A percentile compares a stretch with the other conserved stretches of the same genome.
Evolutionary conservation across 2,113 vertebrate genomes (phyloP).

Genomic region (Gopherus flavomarginatus): DNA sequence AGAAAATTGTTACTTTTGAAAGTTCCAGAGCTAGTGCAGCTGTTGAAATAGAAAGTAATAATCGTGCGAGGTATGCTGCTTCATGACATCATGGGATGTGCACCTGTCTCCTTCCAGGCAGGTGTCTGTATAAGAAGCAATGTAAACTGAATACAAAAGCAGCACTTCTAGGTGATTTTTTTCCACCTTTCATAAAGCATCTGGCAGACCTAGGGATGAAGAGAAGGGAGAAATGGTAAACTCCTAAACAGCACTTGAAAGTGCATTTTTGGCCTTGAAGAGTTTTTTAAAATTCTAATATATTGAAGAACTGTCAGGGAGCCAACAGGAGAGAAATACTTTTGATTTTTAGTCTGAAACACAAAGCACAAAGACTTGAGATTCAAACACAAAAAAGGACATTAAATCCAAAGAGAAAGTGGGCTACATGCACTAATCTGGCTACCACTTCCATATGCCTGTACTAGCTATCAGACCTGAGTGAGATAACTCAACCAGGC

Average conservation of each 20-base stretch:
- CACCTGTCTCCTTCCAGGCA: rapidly evolving
- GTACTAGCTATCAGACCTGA: not conserved
- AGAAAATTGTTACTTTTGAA: not conserved
- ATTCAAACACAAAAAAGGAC: not conserved
- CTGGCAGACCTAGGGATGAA: constrained; percentile 22
- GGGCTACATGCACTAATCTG: not conserved
- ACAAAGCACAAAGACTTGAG: not conserved
- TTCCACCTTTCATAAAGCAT: constrained; percentile 31
- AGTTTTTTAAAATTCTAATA: not conserved
- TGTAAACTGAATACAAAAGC: not conserved
- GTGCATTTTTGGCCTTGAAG: not conserved
- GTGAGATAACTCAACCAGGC: rapidly evolving
- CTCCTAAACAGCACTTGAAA: not conserved
- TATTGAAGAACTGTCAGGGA: constrained; percentile 20
- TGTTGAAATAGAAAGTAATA: not conserved
- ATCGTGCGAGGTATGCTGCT: not conserved
- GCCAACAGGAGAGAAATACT: not conserved
- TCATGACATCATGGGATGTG: rapidly evolving
- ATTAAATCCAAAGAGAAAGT: constrained; percentile 32
- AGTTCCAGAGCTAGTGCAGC: not conserved
- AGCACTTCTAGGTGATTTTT: not conserved
- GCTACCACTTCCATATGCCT: not conserved
- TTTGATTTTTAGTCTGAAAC: constrained; percentile 65
- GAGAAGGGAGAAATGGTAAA: not conserved
- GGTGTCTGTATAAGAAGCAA: not conserved